Evolutionary conservation across 2,113 vertebrate genomes (phyloP).

Genomic region (Diglossa brunneiventris): DNA sequence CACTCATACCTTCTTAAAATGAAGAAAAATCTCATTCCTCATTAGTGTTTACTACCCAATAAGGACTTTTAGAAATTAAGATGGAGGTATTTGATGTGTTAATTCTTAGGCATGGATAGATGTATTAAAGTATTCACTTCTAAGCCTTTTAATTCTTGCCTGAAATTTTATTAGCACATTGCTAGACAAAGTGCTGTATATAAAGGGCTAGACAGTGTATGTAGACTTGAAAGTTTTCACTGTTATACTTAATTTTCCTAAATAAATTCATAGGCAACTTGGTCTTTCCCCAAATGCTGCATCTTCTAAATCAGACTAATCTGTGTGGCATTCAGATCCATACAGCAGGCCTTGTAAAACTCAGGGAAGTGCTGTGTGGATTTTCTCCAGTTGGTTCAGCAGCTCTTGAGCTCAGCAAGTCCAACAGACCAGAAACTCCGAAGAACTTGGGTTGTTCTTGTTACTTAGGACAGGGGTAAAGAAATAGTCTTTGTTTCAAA

Average conservation of each 20-base stretch:
- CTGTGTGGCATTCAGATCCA: not conserved
- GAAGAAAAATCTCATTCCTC: not conserved
- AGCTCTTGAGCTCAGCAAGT: not conserved
- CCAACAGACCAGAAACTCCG: not conserved
- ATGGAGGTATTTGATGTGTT: not conserved
- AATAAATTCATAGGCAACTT: not conserved
- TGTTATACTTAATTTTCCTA: not conserved
- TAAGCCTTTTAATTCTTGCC: not conserved
- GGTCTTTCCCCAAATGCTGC: not conserved
- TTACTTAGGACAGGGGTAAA: not conserved
- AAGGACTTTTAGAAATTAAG: not conserved
- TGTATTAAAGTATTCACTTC: not conserved
- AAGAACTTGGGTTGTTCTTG: not conserved
- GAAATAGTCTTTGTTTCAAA: not conserved
- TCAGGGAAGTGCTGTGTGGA: accelerated
- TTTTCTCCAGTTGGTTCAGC: not conserved
- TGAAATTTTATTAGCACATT: not conserved
- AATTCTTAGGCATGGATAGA: not conserved
- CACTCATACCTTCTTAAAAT: not conserved
- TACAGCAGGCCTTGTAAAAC: not conserved
- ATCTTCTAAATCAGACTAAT: not conserved
- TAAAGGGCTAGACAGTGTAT: not conserved
- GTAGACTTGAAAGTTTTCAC: not conserved
- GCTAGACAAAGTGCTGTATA: not conserved
- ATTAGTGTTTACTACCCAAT: not conserved